phyloP scores from a whole-genome alignment of 1,140 invertebrate species.

The Ganaspis sp. region DNA sequence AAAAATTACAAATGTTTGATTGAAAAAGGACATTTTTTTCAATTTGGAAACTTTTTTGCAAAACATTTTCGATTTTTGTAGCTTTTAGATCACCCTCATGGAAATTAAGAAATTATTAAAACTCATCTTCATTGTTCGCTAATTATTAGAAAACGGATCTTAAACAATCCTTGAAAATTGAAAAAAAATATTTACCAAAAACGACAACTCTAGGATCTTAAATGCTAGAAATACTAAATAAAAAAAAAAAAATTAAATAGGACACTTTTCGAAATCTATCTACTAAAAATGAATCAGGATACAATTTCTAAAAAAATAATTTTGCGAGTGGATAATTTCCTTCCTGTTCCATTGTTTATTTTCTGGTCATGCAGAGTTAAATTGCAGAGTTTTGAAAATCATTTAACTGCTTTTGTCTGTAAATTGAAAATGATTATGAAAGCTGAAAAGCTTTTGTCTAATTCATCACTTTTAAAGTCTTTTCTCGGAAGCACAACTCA shows the following conservation, averaged over 20 bases:
- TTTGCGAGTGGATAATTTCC: not conserved
- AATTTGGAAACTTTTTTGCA: no score
- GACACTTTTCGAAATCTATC: not conserved
- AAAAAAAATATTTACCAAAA: not conserved
- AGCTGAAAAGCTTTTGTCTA: slow-evolving; percentile 14
- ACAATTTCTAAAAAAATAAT: slow-evolving; percentile 25
- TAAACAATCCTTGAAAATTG: not conserved
- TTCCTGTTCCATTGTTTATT: not conserved
- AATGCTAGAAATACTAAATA: not conserved
- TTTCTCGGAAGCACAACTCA: not conserved
- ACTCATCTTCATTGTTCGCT: no score
- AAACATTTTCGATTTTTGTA: no score
- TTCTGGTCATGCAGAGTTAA: not conserved
- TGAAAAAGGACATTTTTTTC: no score
- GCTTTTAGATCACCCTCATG: no score
- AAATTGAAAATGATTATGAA: not conserved
- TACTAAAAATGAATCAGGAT: not conserved
- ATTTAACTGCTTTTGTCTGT: not conserved
- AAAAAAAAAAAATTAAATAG: not conserved
- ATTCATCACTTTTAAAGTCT: not conserved
- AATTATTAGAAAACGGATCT: not conserved
- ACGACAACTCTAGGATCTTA: not conserved
- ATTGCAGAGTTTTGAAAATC: not conserved
- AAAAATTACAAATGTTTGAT: no score
- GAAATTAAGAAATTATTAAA: no score